Conservation (phyloP, 2,888 invertebrate genomes). For the Sphecodes monilicornis region DNA sequence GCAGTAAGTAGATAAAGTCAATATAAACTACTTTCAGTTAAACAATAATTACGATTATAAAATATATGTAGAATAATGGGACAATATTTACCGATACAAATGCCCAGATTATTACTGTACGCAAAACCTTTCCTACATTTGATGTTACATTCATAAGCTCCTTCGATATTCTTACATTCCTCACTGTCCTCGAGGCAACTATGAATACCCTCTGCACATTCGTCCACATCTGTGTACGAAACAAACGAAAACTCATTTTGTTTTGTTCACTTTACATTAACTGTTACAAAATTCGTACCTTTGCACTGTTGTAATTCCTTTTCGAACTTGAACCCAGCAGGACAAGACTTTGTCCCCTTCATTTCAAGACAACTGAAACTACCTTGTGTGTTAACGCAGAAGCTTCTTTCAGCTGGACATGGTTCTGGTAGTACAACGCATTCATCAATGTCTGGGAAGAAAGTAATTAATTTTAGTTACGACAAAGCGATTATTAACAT, state of each 20-base stretch:
- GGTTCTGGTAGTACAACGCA: slow-evolving; percentile 85
- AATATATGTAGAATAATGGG: background rate
- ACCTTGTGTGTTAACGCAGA: slow-evolving; percentile 87
- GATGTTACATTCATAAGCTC: slow-evolving; percentile 85
- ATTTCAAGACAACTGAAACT: slow-evolving; percentile 85
- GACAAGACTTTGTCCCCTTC: slow-evolving; percentile 83
- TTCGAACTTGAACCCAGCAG: slow-evolving; percentile 86
- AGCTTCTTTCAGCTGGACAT: slow-evolving; percentile 84
- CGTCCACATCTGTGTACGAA: slow-evolving; percentile 89
- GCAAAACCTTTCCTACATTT: slow-evolving; percentile 78
- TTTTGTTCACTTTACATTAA: background rate
- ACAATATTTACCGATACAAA: slow-evolving; percentile 77
- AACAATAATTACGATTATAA: background rate
- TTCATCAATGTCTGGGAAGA: slow-evolving; percentile 87
- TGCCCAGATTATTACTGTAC: slow-evolving; percentile 74
- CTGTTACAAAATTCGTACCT: slow-evolving; percentile 79
- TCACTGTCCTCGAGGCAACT: slow-evolving; percentile 86
- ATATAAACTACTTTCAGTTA: background rate
- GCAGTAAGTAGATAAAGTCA: background rate
- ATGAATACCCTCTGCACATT: slow-evolving; percentile 88
- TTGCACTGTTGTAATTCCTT: slow-evolving; percentile 85
- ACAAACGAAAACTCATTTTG: background rate
- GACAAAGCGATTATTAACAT: background rate
- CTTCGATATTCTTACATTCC: slow-evolving; percentile 84
- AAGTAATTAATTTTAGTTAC: background rate